These are phyloP conservation scores for Esperia sulphurella DNA, from an alignment of 2,888 invertebrate genomes.

Conservation along the genomic window DNA sequence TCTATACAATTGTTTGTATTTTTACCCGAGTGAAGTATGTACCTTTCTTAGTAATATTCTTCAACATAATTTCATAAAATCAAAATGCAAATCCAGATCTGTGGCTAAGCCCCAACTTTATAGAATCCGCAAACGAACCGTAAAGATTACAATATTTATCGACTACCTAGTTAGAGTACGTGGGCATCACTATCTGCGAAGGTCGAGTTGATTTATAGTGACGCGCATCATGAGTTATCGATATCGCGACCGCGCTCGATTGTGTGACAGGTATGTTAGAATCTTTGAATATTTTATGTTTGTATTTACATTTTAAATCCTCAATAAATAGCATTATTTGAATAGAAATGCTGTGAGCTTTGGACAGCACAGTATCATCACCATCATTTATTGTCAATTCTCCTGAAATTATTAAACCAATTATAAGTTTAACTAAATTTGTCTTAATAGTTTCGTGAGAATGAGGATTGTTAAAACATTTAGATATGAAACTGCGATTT, in stretches of 20 bases:
- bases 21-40: background rate
- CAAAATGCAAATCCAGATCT: background rate
- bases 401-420: background rate
- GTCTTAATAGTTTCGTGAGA: background rate
- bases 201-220: slow-evolving; percentile 71
- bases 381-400: background rate
- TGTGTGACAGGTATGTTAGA: slow-evolving; percentile 37
- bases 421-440: background rate
- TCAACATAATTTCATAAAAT: background rate
- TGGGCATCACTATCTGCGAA: slow-evolving; percentile 73
- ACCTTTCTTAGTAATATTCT: background rate
- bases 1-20: too few species aligned
- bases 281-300: slow-evolving; percentile 32
- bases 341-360: slow-evolving; percentile 7
- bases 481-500: too few species aligned
- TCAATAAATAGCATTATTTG: slow-evolving; percentile 12
- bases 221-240: slow-evolving; percentile 69
- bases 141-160: slow-evolving; percentile 58
- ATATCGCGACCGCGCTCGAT: slow-evolving; percentile 44
- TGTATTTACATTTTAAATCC: slow-evolving; percentile 27
- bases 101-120: slow-evolving; percentile 11
- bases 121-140: slow-evolving; percentile 41
- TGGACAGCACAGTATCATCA: slow-evolving; percentile 1
- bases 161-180: slow-evolving; percentile 55
- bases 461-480: too few species aligned